phyloP scores from a whole-genome alignment of 1,140 invertebrate genomes.

The Zaprionus capensis region DNA sequence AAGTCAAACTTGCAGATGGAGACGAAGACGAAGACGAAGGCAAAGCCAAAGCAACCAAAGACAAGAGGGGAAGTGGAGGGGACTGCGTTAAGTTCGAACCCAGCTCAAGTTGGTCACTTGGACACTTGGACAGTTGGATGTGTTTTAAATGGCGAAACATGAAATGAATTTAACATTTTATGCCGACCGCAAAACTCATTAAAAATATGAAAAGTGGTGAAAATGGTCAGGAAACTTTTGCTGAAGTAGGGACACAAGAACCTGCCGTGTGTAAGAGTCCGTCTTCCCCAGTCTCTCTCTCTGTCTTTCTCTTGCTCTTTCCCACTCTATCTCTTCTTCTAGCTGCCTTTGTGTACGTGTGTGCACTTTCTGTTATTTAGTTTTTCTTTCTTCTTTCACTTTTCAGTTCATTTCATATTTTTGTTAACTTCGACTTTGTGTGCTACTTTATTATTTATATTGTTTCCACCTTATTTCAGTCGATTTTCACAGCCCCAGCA shows the following conservation, averaged over 20 bases:
- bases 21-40: background rate
- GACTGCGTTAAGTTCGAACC: background rate
- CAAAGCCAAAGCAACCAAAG: background rate
- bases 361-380: background rate
- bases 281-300: background rate
- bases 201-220: constrained; percentile 48
- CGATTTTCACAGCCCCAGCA: constrained; percentile 2
- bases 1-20: background rate
- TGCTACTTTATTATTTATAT: constrained; percentile 18
- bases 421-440: background rate
- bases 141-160: constrained; percentile 20
- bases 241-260: background rate
- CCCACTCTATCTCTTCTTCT: no score
- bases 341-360: background rate
- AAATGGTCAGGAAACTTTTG: constrained; percentile 20
- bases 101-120: constrained; percentile 21
- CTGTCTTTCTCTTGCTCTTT: background rate
- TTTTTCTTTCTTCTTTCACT: background rate
- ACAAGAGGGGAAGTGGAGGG: background rate
- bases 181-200: constrained; percentile 52
- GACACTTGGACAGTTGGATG: constrained; percentile 31
- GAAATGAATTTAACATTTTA: constrained; percentile 22
- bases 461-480: constrained; percentile 18
- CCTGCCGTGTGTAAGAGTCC: background rate
- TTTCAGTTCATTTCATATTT: background rate